Base-by-base conservation (phyloP, 2,888 invertebrate genomes). In the Tuta absoluta region DNA sequence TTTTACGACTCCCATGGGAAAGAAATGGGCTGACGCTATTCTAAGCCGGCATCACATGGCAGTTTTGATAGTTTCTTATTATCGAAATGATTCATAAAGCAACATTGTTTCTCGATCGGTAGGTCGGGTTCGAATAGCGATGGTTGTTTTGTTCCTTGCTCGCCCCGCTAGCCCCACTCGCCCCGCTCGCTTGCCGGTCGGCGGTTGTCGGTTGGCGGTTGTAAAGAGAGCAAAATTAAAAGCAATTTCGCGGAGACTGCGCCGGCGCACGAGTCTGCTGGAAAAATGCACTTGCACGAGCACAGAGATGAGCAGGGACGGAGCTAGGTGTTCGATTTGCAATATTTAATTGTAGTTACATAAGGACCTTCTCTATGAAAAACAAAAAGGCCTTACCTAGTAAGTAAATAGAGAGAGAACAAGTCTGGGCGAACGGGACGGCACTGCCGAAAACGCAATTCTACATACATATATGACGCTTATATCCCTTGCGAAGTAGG, bases 281-380 rank as follows among this genome's bases (percentile, higher is more conserved):
- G 67, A 72, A 71, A 72, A 72, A 73, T 70, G 70, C 49, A 23
- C 51, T 14, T 57, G 41, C 65, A 64, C 68, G 66, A 24, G 61
- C 33, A 7, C 7, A 14, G 56, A n/a, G 33, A 24, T n/a, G 45
- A 2, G 8, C 41, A n/a, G 41, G 60, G 45, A 14, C 45, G 60
- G 69, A 68, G 21, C 51, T 24, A 23, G 56, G 56, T n/a, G 2
- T n/a, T 45, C 45, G 0, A n/a, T 3, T 45, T 7, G 2, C 4
- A 33, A 33, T 33, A 33, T n/a, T n/a, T 41, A 41, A 1, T 38
- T 8, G 33, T 33, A 33, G 5, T 33, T 33, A 33, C 3, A 4
- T 33, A 7, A 33, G 33, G 33, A n/a, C n/a, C n/a, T n/a, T n/a
- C n/a, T n/a, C n/a, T n/a, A n/a, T n/a, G n/a, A n/a, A n/a, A n/a